A percentile compares a stretch with the other conserved stretches of the same genome.
These are phyloP conservation scores for Anguilla obscura DNA, from an alignment of 2,797 vertebrate species.

Conservation along the genomic window DNA sequence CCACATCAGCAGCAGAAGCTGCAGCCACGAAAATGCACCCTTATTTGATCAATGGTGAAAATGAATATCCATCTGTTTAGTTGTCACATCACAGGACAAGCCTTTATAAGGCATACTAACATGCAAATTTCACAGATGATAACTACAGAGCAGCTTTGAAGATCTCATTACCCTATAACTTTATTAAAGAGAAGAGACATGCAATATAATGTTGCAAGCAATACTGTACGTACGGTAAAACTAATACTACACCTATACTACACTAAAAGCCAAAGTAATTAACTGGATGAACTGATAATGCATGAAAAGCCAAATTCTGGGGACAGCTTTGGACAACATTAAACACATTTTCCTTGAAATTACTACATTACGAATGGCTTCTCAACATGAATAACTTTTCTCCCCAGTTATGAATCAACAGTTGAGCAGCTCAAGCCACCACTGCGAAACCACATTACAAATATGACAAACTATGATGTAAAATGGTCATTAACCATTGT, in stretches of 20 bases:
- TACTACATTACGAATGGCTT: background rate
- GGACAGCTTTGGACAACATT: background rate
- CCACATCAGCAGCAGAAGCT: too few species aligned
- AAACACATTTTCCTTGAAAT: background rate
- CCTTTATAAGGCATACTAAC: background rate
- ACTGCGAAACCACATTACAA: background rate
- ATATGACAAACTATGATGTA: background rate
- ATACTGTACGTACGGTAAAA: background rate
- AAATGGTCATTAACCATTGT: background rate
- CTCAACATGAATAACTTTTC: background rate
- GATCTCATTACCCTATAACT: constrained; percentile 2
- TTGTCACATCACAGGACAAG: background rate
- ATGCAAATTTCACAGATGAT: constrained; percentile 4
- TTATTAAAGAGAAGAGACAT: background rate
- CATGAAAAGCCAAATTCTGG: background rate
- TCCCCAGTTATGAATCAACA: background rate
- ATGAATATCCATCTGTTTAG: constrained; percentile 10
- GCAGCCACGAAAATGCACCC: too few species aligned
- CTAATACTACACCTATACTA: background rate
- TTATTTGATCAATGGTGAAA: too few species aligned
- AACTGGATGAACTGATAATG: too few species aligned
- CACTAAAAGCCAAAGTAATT: too few species aligned
- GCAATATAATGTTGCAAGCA: background rate
- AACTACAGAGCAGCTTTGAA: constrained; percentile 16
- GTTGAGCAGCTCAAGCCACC: too few species aligned